These are phyloP conservation scores for Megalops atlanticus DNA, from an alignment of 2,113 vertebrate genomes.

Conservation along the genomic window DNA sequence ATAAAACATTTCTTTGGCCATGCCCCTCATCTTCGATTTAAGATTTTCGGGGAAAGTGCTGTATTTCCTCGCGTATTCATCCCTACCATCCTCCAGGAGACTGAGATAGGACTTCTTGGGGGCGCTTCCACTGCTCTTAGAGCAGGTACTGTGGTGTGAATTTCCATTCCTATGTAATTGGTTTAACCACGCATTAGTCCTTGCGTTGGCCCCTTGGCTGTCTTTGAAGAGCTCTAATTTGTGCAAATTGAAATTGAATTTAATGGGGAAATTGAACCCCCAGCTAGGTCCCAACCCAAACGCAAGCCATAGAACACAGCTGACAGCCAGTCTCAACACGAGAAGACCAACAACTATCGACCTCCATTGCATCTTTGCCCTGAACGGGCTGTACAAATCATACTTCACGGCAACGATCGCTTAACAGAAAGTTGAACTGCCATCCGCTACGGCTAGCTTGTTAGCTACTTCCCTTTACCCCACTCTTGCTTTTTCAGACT, in stretches of 20 bases:
- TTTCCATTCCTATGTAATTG: conserved; percentile 45
- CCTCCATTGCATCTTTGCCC: conserved; percentile 92
- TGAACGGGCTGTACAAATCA: conserved; percentile 64
- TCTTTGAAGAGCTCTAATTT: conserved; percentile 67
- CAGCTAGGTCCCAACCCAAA: conserved; percentile 81
- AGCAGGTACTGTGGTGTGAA: conserved; percentile 51
- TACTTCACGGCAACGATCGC: conserved; percentile 60
- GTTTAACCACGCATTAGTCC: conserved; percentile 59
- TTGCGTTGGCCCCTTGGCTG: conserved; percentile 27
- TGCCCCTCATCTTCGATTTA: conserved; percentile 79
- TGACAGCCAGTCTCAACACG: conserved; percentile 81
- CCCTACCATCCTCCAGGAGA: conserved; percentile 65
- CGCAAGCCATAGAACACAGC: conserved; percentile 78
- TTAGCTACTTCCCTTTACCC: conserved; percentile 13
- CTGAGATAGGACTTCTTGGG: conserved; percentile 64
- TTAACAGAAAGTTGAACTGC: conserved; percentile 1
- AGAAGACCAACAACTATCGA: conserved; percentile 88
- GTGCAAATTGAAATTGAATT: conserved; percentile 64
- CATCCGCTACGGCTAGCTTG: neutral
- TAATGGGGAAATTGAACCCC: conserved; percentile 75
- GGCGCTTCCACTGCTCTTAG: conserved; percentile 44
- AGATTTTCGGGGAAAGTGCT: conserved; percentile 82
- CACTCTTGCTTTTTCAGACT: conserved; percentile 31
- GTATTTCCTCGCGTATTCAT: conserved; percentile 87
- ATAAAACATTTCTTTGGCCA: conserved; percentile 91